Conservation (phyloP, 2,797 vertebrate genomes). For the Argentina silus region DNA sequence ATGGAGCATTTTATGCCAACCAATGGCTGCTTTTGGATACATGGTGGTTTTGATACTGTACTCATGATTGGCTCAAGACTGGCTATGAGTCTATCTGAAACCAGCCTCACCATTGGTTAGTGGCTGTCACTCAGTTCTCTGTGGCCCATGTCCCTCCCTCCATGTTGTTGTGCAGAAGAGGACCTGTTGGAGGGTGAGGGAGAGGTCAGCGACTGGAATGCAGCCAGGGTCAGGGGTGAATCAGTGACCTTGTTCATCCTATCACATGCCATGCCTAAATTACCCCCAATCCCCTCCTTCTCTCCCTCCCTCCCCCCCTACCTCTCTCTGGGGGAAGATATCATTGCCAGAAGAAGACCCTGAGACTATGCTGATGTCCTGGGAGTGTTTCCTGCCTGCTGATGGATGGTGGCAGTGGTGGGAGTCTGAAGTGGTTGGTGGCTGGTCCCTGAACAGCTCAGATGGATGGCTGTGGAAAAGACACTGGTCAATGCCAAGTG, state of each 20-base stretch:
- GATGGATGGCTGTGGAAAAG: constrained; percentile 25
- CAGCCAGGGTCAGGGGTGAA: constrained; percentile 28
- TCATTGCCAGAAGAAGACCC: constrained; percentile 37
- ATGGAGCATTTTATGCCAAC: neutral
- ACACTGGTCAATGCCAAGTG: constrained; percentile 21
- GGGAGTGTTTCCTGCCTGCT: constrained; percentile 63
- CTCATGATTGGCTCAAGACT: neutral
- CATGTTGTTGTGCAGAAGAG: neutral
- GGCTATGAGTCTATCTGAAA: neutral
- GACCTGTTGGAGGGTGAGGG: constrained; percentile 15
- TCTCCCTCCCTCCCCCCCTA: neutral
- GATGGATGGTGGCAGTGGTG: constrained; percentile 55
- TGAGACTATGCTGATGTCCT: constrained; percentile 57
- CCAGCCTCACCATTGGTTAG: neutral
- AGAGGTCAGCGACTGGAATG: constrained; percentile 22
- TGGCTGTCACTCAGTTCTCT: neutral
- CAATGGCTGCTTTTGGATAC: neutral
- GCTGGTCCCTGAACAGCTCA: constrained; percentile 44
- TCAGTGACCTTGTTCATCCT: constrained; percentile 18
- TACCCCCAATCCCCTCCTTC: neutral
- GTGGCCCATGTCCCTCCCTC: constrained; percentile 4
- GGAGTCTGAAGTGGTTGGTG: constrained; percentile 50
- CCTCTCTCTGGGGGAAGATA: neutral
- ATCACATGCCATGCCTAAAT: constrained; percentile 5
- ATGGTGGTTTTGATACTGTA: neutral